phyloP scores from a whole-genome alignment of 2,113 vertebrate species.

The Hyaena hyaena region DNA sequence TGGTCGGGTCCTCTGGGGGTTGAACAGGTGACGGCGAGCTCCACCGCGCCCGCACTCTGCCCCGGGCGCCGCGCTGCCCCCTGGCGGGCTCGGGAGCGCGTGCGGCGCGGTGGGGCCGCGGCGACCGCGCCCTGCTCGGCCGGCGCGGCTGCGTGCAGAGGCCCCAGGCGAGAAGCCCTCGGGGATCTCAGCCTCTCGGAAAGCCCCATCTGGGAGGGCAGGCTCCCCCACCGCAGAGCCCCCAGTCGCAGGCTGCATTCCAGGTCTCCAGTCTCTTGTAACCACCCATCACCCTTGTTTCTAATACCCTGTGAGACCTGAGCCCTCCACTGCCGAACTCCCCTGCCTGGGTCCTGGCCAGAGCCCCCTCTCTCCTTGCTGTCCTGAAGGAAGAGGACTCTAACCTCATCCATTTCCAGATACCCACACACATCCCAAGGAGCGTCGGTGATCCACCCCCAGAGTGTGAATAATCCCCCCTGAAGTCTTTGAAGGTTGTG shows the following conservation, averaged over 20 bases:
- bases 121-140: slow-evolving; percentile 63
- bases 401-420: background rate
- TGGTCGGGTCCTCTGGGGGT: background rate
- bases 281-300: background rate
- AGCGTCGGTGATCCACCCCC: no score
- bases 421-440: background rate
- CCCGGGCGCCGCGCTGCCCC: slow-evolving; percentile 62
- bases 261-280: background rate
- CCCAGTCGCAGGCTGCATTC: background rate
- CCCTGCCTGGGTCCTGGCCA: background rate
- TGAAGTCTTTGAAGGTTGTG: background rate
- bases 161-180: background rate
- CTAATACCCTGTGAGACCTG: background rate
- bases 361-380: background rate
- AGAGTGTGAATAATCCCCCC: background rate
- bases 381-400: background rate
- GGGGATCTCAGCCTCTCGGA: background rate
- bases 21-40: slow-evolving; percentile 40
- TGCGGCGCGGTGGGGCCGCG: background rate
- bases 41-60: slow-evolving; percentile 9
- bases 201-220: background rate
- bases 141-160: accelerated
- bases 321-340: background rate
- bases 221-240: background rate
- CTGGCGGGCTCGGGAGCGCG: slow-evolving; percentile 31